A percentile compares a stretch with the other conserved stretches of the same genome.
phyloP scores from a whole-genome alignment of 2,113 vertebrate genomes.

The Eurystomus gularis region DNA sequence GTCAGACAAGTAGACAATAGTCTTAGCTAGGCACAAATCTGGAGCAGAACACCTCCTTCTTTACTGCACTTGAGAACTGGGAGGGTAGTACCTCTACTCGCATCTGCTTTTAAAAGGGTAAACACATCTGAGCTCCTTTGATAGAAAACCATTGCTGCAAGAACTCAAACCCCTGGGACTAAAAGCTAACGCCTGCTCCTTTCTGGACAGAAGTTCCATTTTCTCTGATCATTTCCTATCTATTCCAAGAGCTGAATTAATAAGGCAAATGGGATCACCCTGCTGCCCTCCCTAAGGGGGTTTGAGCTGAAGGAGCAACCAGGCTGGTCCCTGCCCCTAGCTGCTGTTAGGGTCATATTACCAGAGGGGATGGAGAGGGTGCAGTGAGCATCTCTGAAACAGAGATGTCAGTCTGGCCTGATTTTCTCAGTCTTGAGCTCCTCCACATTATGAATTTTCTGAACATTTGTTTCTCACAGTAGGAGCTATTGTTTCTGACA shows the following conservation, averaged over 20 bases:
- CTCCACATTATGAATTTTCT: neutral
- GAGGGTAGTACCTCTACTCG: neutral
- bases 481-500: conserved; percentile 58
- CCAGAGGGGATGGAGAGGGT: neutral
- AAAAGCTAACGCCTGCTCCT: rapidly evolving
- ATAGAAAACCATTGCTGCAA: neutral
- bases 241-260: neutral
- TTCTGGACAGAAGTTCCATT: neutral
- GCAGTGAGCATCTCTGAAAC: neutral
- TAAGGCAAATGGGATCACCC: rapidly evolving
- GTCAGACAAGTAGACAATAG: neutral
- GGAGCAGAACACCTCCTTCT: neutral
- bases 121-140: neutral
- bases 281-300: neutral
- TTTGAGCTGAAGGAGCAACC: neutral
- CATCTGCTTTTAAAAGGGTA: neutral
- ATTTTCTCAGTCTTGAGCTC: neutral
- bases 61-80: neutral
- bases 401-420: neutral
- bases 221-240: neutral
- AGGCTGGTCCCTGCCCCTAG: neutral
- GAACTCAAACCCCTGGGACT: rapidly evolving
- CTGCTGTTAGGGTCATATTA: neutral
- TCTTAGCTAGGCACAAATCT: neutral
- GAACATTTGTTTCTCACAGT: conserved; percentile 46